A percentile compares a stretch with the other conserved stretches of the same genome.
Conservation (phyloP, 2,888 invertebrate species). For the Xylocampa areola region DNA sequence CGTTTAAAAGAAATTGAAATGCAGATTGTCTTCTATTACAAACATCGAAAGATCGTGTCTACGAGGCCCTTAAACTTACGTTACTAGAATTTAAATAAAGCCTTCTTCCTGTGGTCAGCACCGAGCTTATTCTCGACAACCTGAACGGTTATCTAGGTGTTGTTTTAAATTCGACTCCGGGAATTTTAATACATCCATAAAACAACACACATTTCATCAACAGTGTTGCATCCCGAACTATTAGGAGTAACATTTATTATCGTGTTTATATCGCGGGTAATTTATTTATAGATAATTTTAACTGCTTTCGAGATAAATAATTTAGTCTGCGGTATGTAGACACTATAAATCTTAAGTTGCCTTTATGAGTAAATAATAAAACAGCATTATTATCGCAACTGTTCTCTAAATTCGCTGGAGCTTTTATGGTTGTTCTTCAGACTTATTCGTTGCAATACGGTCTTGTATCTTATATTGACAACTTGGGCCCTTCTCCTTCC, state of each 20-base stretch:
- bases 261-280: constrained; percentile 58
- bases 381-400: constrained; percentile 44
- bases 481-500: constrained; percentile 9
- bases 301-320: constrained; percentile 68
- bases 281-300: constrained; percentile 66
- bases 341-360: constrained; percentile 65
- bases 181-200: constrained; percentile 41
- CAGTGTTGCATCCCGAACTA: constrained; percentile 43
- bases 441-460: constrained; percentile 23
- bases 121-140: constrained; percentile 34
- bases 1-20: constrained; percentile 63
- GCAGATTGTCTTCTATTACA: constrained; percentile 63
- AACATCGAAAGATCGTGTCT: constrained; percentile 62
- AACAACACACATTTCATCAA: constrained; percentile 34
- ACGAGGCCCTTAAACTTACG: constrained; percentile 58
- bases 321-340: constrained; percentile 59
- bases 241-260: constrained; percentile 55
- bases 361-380: constrained; percentile 58
- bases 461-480: constrained; percentile 26
- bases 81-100: constrained; percentile 57
- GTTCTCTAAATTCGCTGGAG: constrained; percentile 39
- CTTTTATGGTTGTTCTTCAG: constrained; percentile 29
- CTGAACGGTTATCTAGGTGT: constrained; percentile 31
- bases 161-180: constrained; percentile 48
- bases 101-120: constrained; percentile 57